Evolutionary conservation across 2,888 invertebrate genomes (phyloP), one percentile per base, ranked within the genome.

Genomic region (Noctua fimbriata): DNA sequence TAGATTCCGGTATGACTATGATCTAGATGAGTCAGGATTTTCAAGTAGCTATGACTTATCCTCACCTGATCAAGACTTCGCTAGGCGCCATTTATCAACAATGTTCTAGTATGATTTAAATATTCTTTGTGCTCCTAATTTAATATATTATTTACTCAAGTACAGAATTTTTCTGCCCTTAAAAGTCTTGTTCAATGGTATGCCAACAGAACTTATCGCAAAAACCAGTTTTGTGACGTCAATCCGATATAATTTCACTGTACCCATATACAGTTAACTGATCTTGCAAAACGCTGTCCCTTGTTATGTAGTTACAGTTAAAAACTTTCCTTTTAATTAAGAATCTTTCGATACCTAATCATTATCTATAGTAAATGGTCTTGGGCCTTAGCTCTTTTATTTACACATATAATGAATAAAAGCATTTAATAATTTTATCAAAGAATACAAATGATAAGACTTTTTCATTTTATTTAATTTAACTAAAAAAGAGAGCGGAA

Each of bases 161-260:
- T 55, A 73, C 18, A 72, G 18, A 52, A 60, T 69, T 78, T 67
- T 55, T 72, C 71, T 79, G 66, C 14, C 75, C 79, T 75, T 75
- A 36, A 76, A 76, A 63, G 60, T 6, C 44, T 55, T 41, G 24
- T 58, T 60, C 55, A 85, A 72, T 72, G 12, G 49, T 55, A 63
- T 41, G 9, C 73, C 66, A 80, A 78, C 63, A 73, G 65, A 71
- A 58, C 49, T 73, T 78, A 58, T 47, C 24, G 44, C 66, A 44
- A 58, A 52, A 65, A 69, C 81, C 55, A 28, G 72, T 70, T 55
- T 24, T 67, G 67, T 81, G 77, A 81, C 73, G 72, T 74, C 71
- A 81, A 28, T 55, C 21, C n/a, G 14, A 28, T 76, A 75, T 82
- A 41, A 41, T 82, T 85, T 84, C 60, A 66, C 63, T 70, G 66